Evolutionary conservation across 1,140 invertebrate species (phyloP).

Genomic region (Polyergus mexicanus): DNA sequence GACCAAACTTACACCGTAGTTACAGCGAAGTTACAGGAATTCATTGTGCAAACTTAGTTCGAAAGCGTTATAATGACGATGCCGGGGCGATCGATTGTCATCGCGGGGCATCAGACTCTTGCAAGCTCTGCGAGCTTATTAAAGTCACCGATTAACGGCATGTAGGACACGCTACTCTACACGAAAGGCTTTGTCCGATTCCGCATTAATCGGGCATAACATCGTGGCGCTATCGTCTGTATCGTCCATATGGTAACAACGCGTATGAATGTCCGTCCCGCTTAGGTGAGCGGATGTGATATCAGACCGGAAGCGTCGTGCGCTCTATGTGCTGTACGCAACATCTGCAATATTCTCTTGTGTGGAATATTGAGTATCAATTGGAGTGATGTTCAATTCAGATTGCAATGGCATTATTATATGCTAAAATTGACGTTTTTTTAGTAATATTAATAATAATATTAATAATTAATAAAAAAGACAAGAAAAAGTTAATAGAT

Average conservation of each 20-base stretch:
- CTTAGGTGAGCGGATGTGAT: constrained; percentile 20
- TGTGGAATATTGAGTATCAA: neutral
- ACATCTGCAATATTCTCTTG: constrained; percentile 35
- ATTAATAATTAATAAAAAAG: neutral
- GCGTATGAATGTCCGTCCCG: constrained; percentile 17
- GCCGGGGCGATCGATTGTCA: constrained; percentile 41
- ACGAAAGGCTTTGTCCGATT: constrained; percentile 57
- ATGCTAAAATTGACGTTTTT: neutral
- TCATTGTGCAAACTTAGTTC: constrained; percentile 38
- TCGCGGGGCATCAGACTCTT: constrained; percentile 11
- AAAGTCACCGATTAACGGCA: constrained; percentile 61
- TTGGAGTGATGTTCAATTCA: neutral
- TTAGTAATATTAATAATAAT: neutral
- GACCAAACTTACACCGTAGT: constrained; percentile 35
- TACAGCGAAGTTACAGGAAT: constrained; percentile 13
- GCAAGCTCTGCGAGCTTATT: constrained; percentile 43
- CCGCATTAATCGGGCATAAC: constrained; percentile 60
- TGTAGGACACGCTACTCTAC: constrained; percentile 54
- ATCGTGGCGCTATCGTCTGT: constrained; percentile 14
- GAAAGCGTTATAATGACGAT: constrained; percentile 41
- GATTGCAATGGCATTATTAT: neutral
- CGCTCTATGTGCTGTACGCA: neutral
- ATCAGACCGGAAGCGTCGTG: constrained; percentile 23
- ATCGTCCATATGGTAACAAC: constrained; percentile 16
- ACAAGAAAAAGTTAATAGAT: neutral